Conservation (phyloP, 2,888 invertebrate genomes). For the Coenonympha arcania region DNA sequence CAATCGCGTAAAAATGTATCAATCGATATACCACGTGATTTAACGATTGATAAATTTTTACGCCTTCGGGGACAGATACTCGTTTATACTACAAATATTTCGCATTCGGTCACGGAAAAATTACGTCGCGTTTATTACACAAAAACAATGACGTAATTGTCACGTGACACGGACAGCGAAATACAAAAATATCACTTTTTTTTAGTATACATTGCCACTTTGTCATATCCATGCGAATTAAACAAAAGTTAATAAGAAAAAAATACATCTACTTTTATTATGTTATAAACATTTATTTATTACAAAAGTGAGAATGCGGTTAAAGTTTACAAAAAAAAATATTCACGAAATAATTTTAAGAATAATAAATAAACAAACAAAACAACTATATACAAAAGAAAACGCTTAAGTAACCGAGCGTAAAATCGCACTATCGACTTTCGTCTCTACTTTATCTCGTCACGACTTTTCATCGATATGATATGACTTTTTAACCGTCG, state of each 20-base stretch:
- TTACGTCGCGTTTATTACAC: conserved; percentile 27
- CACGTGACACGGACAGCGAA: conserved; percentile 36
- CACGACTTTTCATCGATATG: not conserved
- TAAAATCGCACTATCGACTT: not conserved
- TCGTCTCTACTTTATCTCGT: not conserved
- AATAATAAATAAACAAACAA: conserved; percentile 31
- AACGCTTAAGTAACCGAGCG: conserved; percentile 10
- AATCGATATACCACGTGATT: too few relatives aligned
- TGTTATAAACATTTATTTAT: conserved; percentile 14
- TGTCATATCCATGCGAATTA: conserved; percentile 41
- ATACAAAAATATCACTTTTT: conserved; percentile 62
- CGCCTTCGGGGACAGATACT: too few relatives aligned
- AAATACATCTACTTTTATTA: conserved; percentile 32
- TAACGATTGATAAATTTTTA: too few relatives aligned
- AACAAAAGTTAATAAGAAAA: conserved; percentile 24
- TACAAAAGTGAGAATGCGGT: conserved; percentile 10
- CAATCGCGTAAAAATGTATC: too few relatives aligned
- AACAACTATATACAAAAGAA: conserved; percentile 50
- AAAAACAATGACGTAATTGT: conserved; percentile 32
- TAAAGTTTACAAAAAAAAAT: conserved; percentile 6
- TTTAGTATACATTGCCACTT: conserved; percentile 33
- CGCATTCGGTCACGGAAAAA: conserved; percentile 22
- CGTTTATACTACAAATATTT: conserved; percentile 37
- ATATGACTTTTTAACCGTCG: not conserved
- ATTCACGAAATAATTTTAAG: conserved; percentile 7